These are phyloP conservation scores for Epizoanthus illoricatus DNA, from an alignment of 92 coral and sea anemone species.

Conservation along the genomic window DNA sequence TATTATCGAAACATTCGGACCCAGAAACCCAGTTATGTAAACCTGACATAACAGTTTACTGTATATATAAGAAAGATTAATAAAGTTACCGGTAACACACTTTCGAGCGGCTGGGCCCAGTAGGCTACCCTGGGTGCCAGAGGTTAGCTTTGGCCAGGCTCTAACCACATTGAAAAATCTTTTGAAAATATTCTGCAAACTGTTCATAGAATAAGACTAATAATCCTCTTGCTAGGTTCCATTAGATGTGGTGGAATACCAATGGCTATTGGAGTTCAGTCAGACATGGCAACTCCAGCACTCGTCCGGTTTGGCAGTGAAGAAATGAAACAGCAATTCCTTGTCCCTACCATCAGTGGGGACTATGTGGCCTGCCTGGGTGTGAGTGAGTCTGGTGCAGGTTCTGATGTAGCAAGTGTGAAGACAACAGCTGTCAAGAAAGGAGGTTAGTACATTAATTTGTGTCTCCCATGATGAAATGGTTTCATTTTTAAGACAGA, in stretches of 20 bases:
- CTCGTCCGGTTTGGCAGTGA: constrained; percentile 93
- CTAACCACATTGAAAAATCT: no score
- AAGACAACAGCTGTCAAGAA: constrained; percentile 93
- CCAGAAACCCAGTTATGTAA: no score
- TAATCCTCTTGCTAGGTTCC: constrained; percentile 55
- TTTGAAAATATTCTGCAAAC: not conserved
- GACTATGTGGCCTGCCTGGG: constrained; percentile 97
- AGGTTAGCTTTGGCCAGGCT: no score
- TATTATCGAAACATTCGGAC: no score
- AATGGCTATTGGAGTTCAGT: constrained; percentile 97
- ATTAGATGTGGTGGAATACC: constrained; percentile 91
- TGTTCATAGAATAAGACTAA: not conserved
- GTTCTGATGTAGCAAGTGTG: constrained; percentile 97
- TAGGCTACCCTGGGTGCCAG: no score
- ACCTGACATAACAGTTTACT: no score
- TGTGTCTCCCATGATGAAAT: not conserved
- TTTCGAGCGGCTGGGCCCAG: no score
- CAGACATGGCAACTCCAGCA: constrained; percentile 96
- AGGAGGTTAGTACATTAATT: constrained; percentile 64
- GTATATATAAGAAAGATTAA: no score
- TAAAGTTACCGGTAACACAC: no score
- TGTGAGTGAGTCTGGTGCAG: constrained; percentile 96
- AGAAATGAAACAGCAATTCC: constrained; percentile 85
- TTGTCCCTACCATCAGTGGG: constrained; percentile 90
- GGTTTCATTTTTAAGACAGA: no score